Base-by-base conservation (phyloP, 2,797 vertebrate genomes). In the Enteromius afrohamiltoni region DNA sequence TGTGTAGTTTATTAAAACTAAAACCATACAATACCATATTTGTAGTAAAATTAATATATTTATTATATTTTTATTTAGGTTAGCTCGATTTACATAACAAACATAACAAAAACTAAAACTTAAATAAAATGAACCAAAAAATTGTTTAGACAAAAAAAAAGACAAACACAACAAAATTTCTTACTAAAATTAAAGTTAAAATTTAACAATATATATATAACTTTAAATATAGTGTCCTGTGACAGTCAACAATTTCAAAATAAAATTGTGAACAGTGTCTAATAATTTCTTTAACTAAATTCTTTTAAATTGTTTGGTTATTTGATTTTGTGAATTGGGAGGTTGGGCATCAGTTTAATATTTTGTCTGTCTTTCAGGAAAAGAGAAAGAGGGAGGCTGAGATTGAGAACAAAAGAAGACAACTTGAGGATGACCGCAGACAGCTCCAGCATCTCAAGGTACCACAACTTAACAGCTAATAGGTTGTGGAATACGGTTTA, bases 391-490 rank as follows among this genome's bases (percentile, higher is more conserved):
- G 92, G 86, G 97, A 99, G 92, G 94, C 94, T 0, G 98, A 98
- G 93, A 97, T 98, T 0, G 98, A 99, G 90, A 97, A 95, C 91
- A 98, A 96, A 88, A 94, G 96, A 88, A 95, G 97, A 90, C 96
- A 98, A 90, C 93, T 99, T 53, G 98, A 99, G 87, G 97, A 99
- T 1, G 97, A 97, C 87, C 88, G 97, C 73, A 87, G 97, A 88
- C 96, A 97, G 92, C 95, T 99, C 71, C 97, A 99, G 90, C 96
- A 99, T 86, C 95, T 98, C 82, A 99, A 99, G 96, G 98, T 98
- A 92, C 17, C 1, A 77, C 64, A 3, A 49, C 42, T 69, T 60
- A 34, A 77, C 34, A 34, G 19, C 64, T 77, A 58, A 45, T 58
- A 45, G 17, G 16, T 23, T 62, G 55, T 14, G 23, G 17, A 45